Base-by-base conservation (phyloP, 1,140 invertebrate species). In the Drosophila mayri region DNA sequence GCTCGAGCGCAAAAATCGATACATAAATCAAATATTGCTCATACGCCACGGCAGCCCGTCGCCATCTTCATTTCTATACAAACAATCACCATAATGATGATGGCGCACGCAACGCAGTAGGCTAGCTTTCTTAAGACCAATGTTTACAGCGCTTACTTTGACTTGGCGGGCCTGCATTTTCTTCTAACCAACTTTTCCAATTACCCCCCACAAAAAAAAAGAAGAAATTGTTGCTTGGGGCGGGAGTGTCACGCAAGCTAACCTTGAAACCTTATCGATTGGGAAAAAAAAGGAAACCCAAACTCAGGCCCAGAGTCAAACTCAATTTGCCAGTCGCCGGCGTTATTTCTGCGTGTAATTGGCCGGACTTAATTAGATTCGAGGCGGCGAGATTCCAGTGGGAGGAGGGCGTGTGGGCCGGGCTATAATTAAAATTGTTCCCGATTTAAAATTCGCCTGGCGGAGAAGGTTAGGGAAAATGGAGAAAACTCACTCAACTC, bases 181-280 rank as follows among this genome's bases (percentile, higher is more conserved):
- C 61, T 28, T 28, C 46, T n/a, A 47, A 2, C 3, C 35, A 50
- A 67, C 54, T 73, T 73, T 73, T 76, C 61, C 73, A 66, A 75
- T 62, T 75, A 58, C 40, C 41, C 7, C n/a, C 25, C 49, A 47
- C 32, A 16, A 18, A 9, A 8, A 28, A 1, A 3, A 12, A 49
- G 4, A 1, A 28, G 10, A 55, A 74, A 63, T 63, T 63, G 71
- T 75, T 74, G 71, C 58, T 54, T 44, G 37, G 20, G 41, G 32
- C 35, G 52, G 14, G 60, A 61, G 52, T 59, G 28, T 37, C 62
- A 66, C 44, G 68, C 32, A 44, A 74, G 57, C 54, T 85, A 83
- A 88, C 84, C 84, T 87, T 87, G 85, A 88, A 75, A 75, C 37
- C 54, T 44, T 75, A 87, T 87, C 81, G 84, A 87, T 87, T 83